Base-by-base conservation (phyloP, 1,140 invertebrate species). In the Bombus pyrosoma region DNA sequence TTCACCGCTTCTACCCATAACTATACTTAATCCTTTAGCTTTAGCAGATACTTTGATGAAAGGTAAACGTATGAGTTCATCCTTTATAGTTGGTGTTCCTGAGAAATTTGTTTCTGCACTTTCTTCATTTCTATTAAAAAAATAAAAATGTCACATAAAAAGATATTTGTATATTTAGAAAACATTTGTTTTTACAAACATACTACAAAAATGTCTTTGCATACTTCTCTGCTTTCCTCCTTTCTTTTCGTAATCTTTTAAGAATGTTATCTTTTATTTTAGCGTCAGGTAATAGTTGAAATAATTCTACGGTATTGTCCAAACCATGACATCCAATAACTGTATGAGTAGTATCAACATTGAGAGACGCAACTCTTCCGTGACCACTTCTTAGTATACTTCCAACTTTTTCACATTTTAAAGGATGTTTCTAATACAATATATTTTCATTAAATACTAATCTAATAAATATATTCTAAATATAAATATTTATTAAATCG, bases 301-400 rank as follows among this genome's bases (percentile, higher is more conserved):
- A 99, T 57, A 98, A 93, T 95, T 99, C 99, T 22, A 99, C 94
- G 18, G 96, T 94, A 85, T 96, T 96, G 90, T 98, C 98, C 41
- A 96, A 97, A 9, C 98, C 98, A 94, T 98, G 97, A 95, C 98
- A 98, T 15, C 96, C 96, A 1, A 99, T 91, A 32, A 99, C 92
- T 89, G 96, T 96, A 86, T 97, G 96, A 72, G 96, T 96, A 13
- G 94, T 92, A 94, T 98, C 97, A 59, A 96, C 95, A 25, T 95
- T 93, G 84, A 98, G 94, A 8, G 96, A 96, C 4, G 97, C 95
- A 9, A 98, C 96, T 89, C 98, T 95, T 15, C 98, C 98, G 89
- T 96, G 96, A 0, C 97, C 97, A 80, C 96, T 96, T 85, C 98
- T 96, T 85, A 98, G 93, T 85, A 99, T 96, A 18, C 96, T 96